Base-by-base conservation (phyloP, 2,797 vertebrate species). In the Myoxocephalus aenaeus region DNA sequence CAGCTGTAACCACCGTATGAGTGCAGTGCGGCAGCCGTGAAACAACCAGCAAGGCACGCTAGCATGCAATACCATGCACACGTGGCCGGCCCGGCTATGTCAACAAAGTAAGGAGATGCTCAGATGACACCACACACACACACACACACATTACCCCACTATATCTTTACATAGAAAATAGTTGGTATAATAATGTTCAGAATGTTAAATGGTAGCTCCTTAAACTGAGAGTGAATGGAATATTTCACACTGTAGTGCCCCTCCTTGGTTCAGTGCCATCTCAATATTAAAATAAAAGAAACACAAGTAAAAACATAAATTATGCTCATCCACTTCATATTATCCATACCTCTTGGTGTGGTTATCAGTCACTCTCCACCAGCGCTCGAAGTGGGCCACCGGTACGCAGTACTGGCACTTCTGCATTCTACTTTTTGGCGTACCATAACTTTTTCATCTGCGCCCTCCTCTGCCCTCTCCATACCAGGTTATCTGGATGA, bases 301-400 rank as follows among this genome's bases (percentile, higher is more conserved):
- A 25, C 48, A n/a, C 10, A 50, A 20, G 15, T 78, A 10, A 38
- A 38, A 38, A 38, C 36, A 38, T 9, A 38, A 38, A 42, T 62
- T 51, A 18, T 80, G 57, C 38, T 12, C 40, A 75, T 67, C 59
- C 32, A 34, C 34, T 67, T 77, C 84, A 63, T 77, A 63, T 80
- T 70, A 65, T 68, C 50, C 42, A 36, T 81, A 62, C 80, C 44
- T 79, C 50, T 58, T 66, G 36, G 69, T 70, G 79, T 76, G 74
- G 77, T 75, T 84, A 78, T 79, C 54, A 54, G 65, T 61, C 63
- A 56, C 57, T 34, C 20, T 51, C 48, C 20, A 48, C 44, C 17
- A n/a, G 48, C 48, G 8, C 18, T 50, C 18, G 15, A n/a, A 50
- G 18, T 9, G 48, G 48, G 40, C 40, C 40, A n/a, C 48, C 7